Evolutionary conservation across 2,888 invertebrate genomes (phyloP), one percentile per base, ranked within the genome.

Genomic region (Scaptomyza caliginosa): DNA sequence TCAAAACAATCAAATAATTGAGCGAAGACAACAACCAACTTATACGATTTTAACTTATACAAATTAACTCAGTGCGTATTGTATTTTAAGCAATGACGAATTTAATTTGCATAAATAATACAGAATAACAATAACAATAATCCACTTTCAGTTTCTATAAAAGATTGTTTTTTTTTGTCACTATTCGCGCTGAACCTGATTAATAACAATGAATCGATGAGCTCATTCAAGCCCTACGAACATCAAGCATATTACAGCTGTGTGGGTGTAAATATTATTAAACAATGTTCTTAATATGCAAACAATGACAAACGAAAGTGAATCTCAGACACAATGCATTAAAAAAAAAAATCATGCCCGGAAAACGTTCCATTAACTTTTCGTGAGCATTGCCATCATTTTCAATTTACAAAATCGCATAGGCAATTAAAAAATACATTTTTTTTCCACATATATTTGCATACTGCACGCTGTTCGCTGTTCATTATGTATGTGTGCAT

Each of bases 171-270:
- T 39, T 39, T 34, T 10, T 7, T 7, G 19, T 19, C 17, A 28
- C 10, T 40, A 26, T 16, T 21, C 8, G 8, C 11, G 13, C 43
- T 39, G 30, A 50, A 32, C 26, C 30, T 63, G 64, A 55, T 69
- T 48, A 69, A 55, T 64, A 43, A 38, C 36, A 54, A 28, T 40
- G 46, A 54, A 51, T 72, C 71, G 75, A 72, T 72, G 71, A 72
- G 75, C 57, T 72, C 71, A 72, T 64, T 51, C 71, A 58, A 68
- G 65, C 48, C 43, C 26, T 24, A 23, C 43, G 50, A 23, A 24
- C 45, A 24, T 23, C 10, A 32, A 13, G 32, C 50, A 26, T n/a
- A 58, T 52, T 51, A 48, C 36, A 63, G 36, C 30, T 54, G 39
- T 21, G 56, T 34, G 40, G 39, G 50, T 40, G 71, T 58, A 23